Conservation (phyloP, 2,113 vertebrate genomes). For the Oryzias woworae region DNA sequence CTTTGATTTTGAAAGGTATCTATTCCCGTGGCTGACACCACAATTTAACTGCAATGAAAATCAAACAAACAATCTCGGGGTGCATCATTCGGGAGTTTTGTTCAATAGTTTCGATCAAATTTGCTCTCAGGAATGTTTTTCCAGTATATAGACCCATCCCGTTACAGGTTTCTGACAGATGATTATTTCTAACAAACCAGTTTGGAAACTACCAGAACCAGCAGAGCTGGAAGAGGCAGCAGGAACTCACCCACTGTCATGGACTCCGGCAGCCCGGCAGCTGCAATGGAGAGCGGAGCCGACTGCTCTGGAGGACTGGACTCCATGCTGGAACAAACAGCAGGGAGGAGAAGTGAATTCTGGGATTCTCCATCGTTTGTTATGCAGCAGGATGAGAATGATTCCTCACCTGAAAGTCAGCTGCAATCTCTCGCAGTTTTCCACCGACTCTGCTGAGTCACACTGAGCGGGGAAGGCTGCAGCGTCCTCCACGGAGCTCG, state of each 20-base stretch:
- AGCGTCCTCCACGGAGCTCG: conserved; percentile 73
- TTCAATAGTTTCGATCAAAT: too few species aligned
- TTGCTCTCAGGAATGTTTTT: too few species aligned
- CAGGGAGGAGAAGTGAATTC: conserved; percentile 10
- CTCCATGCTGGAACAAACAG: conserved; percentile 80
- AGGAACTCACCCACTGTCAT: conserved; percentile 93
- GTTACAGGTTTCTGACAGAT: not conserved
- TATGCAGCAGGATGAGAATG: not conserved
- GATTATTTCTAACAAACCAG: conserved; percentile 33
- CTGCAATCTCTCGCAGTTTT: conserved; percentile 72
- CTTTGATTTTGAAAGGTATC: too few species aligned
- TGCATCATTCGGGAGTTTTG: too few species aligned
- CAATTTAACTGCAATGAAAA: too few species aligned
- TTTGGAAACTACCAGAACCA: conserved; percentile 8
- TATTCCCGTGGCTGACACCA: too few species aligned
- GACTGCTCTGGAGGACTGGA: conserved; percentile 71
- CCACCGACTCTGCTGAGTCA: conserved; percentile 49
- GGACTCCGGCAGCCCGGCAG: conserved; percentile 84
- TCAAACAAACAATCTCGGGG: too few species aligned
- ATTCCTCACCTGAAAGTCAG: conserved; percentile 79
- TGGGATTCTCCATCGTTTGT: not conserved
- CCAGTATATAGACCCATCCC: too few species aligned
- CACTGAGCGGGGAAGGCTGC: conserved; percentile 78
- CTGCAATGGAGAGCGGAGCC: conserved; percentile 70
- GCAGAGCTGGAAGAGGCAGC: not conserved